Conservation (phyloP, 2,113 vertebrate species). For the Dromiciops gliroides region DNA sequence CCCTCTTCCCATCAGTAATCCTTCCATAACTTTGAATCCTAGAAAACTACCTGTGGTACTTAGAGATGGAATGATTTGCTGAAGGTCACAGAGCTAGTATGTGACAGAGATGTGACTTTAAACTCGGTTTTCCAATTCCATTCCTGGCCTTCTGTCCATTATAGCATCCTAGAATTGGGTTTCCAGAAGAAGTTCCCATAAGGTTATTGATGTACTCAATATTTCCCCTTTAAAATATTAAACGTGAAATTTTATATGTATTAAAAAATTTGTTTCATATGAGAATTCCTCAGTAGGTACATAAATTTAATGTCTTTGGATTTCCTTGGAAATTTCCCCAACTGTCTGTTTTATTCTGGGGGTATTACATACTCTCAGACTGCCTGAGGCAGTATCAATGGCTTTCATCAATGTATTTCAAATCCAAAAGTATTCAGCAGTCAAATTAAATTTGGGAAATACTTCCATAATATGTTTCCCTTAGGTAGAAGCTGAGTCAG, state of each 20-base stretch:
- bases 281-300: neutral
- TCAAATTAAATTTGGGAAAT: neutral
- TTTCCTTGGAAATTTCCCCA: neutral
- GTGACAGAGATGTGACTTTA: neutral
- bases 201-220: neutral
- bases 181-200: neutral
- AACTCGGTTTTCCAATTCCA: neutral
- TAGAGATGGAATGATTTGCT: neutral
- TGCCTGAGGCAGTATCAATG: neutral
- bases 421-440: neutral
- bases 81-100: neutral
- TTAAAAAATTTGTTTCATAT: neutral
- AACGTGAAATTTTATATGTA: neutral
- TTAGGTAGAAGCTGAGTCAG: neutral
- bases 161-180: neutral
- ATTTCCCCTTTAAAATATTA: neutral
- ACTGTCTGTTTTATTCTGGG: neutral
- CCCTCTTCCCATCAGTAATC: neutral
- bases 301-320: neutral
- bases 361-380: neutral
- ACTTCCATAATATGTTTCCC: neutral
- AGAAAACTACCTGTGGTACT: neutral
- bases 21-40: neutral
- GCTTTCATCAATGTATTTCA: neutral
- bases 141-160: neutral